These are phyloP conservation scores for Drosophila fuyamai DNA, from an alignment of 1,140 invertebrate species.

Conservation along the genomic window DNA sequence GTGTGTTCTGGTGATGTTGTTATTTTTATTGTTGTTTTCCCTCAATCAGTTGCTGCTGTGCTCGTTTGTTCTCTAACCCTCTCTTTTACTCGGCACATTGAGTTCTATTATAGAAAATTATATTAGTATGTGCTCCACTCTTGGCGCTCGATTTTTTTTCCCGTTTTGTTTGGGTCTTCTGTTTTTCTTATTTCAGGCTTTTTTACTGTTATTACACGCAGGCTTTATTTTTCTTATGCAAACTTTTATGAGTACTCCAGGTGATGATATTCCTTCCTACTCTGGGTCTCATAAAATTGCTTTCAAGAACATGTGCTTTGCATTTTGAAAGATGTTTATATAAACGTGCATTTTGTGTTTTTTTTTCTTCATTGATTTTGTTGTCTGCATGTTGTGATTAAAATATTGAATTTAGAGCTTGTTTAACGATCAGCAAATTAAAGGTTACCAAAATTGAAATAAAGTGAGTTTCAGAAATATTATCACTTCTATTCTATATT, in stretches of 20 bases:
- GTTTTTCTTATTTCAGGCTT: slow-evolving; percentile 56
- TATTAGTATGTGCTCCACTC: slow-evolving; percentile 76
- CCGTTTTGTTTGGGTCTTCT: slow-evolving; percentile 12
- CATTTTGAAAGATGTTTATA: slow-evolving; percentile 8
- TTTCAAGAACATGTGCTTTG: slow-evolving; percentile 19
- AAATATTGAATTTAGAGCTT: slow-evolving; percentile 19
- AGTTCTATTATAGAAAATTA: slow-evolving; percentile 82
- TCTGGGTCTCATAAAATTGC: slow-evolving; percentile 16
- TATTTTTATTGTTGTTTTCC: slow-evolving; percentile 54
- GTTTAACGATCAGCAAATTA: slow-evolving; percentile 10
- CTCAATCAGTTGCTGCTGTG: slow-evolving; percentile 42
- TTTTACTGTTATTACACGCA: slow-evolving; percentile 73
- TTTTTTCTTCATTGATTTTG: not conserved
- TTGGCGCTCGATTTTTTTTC: slow-evolving; percentile 17
- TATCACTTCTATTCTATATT: slow-evolving; percentile 5
- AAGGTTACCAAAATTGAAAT: not conserved
- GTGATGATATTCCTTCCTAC: slow-evolving; percentile 12
- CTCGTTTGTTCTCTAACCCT: slow-evolving; percentile 24
- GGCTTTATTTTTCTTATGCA: slow-evolving; percentile 55
- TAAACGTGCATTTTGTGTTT: not conserved
- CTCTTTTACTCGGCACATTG: slow-evolving; percentile 35
- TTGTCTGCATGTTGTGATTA: not conserved
- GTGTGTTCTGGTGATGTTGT: slow-evolving; percentile 39
- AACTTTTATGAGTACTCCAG: slow-evolving; percentile 43
- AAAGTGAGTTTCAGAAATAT: not conserved